Base-by-base conservation (phyloP, 2,113 vertebrate species). In the Phasianus colchicus region DNA sequence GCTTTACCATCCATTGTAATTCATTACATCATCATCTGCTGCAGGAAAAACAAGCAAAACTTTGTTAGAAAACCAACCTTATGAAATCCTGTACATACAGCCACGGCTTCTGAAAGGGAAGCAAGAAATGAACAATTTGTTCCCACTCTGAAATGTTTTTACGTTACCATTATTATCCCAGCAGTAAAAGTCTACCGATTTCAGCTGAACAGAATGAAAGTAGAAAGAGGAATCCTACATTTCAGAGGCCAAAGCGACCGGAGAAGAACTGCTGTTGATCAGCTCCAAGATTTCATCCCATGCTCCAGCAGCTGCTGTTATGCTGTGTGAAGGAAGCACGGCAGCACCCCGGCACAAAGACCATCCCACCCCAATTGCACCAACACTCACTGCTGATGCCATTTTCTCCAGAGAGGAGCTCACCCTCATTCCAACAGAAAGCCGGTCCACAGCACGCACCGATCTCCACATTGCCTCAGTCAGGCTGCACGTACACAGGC, bases 371-470 rank as follows among this genome's bases (percentile, higher is more conserved):
- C 34, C 7, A 27, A 6, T 19, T 27, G 38, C 61, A 29, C 16
- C 14, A 8, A 18, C 11, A 11, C 36, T 12, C 30, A 7, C 30
- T 67, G 55, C 71, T 48, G 60, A 74, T 84, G 72, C 92, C 77
- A 45, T 84, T 78, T 92, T 60, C 88, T 43, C 65, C 6, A 24
- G 47, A 47, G 58, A 50, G 36, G 27, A 71, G 8, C 29, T 9
- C 93, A 25, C 70, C 55, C 65, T 38, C 18, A 13, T 5, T 63
- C 66, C 77, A 55, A 0, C 0, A 15, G 27, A 63, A 65, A 42
- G 0, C 58, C 0, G 8, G 11, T 19, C 18, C 3, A 4, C 11
- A 42, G 11, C 38, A 38, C 22, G 8, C 5, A 7, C 15, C 1
- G 5, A 29, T 55, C 83, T 89, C 9, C 38, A 10, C 34, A 30